Evolutionary conservation across 2,888 invertebrate species (phyloP), one percentile per base, ranked within the genome.

Genomic region (Tetragnatha montana): DNA sequence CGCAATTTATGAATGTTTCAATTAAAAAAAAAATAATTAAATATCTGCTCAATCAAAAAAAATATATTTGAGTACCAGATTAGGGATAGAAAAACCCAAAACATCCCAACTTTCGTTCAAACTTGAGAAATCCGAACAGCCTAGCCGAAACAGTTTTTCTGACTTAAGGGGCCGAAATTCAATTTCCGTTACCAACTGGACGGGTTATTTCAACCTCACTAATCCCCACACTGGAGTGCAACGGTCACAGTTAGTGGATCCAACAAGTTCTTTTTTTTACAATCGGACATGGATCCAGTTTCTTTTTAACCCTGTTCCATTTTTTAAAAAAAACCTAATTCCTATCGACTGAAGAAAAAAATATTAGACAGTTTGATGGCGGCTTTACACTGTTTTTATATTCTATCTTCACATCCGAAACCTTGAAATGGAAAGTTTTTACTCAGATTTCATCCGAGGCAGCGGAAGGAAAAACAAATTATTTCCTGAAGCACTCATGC

Each of bases 111-210:
- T 60, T 60, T 17, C 7, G 17, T 60, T 60, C 60, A 60, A 10
- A 10, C 14, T 17, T 6, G 4, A 12, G 60, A 60, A 60, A 60
- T 60, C 60, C 12, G 19, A 83, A 83, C 22, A 51, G 7, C 35
- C 14, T 10, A 7, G 68, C 19, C 49, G 75, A 60, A 83, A 75
- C 74, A 73, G 75, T 74, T 75, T 83, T 75, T 75, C 21, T 68
- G 35, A 21, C 22, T 6, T 60, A 17, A 22, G 12, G 22, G n/a
- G 69, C 83, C 47, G n/a, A 47, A 83, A 83, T 83, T 83, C 83
- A 83, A 83, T 83, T 83, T 83, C 51, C 74, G 60, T 74, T 83
- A 75, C 68, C 75, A 68, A 60, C 35, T 21, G 68, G 19, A 68
- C 75, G 10, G 7, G 19, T 7, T 8, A 50, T 21, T 14, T 68